These are phyloP conservation scores for Calameuta pallipes DNA, from an alignment of 2,888 invertebrate genomes.

Conservation along the genomic window DNA sequence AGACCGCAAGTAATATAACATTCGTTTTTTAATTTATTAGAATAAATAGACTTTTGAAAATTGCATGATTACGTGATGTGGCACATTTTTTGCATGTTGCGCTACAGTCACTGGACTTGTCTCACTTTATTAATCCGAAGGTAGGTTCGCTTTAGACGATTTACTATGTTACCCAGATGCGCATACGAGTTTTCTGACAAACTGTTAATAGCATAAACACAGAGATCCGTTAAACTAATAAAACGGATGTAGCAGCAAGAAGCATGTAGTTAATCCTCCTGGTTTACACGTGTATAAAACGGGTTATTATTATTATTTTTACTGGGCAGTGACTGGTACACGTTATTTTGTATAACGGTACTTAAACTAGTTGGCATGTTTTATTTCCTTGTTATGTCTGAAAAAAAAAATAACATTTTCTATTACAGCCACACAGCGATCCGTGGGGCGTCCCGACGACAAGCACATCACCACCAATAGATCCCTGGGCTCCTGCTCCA, in stretches of 20 bases:
- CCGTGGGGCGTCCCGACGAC: constrained; percentile 74
- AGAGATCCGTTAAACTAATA: background rate
- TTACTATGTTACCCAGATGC: background rate
- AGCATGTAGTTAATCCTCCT: background rate
- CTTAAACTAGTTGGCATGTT: background rate
- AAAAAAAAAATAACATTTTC: background rate
- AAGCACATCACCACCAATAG: constrained; percentile 63
- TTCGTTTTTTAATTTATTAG: background rate
- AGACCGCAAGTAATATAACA: constrained; percentile 70
- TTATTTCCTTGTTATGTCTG: background rate
- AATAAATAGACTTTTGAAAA: background rate
- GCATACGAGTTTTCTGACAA: background rate
- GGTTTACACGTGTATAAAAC: background rate
- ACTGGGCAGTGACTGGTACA: background rate
- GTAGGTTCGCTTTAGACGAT: constrained; percentile 34
- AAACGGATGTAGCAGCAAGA: background rate
- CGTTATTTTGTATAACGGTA: background rate
- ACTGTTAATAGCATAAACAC: background rate
- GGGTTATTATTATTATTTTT: background rate
- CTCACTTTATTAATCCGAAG: constrained; percentile 47
- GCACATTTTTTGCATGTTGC: constrained; percentile 30
- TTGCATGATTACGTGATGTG: constrained; percentile 23
- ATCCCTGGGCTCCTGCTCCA: constrained; percentile 73
- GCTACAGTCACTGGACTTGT: constrained; percentile 58
- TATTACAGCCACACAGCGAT: constrained; percentile 67